phyloP scores from a whole-genome alignment of 2,888 invertebrate genomes.

The Papilio elwesi region DNA sequence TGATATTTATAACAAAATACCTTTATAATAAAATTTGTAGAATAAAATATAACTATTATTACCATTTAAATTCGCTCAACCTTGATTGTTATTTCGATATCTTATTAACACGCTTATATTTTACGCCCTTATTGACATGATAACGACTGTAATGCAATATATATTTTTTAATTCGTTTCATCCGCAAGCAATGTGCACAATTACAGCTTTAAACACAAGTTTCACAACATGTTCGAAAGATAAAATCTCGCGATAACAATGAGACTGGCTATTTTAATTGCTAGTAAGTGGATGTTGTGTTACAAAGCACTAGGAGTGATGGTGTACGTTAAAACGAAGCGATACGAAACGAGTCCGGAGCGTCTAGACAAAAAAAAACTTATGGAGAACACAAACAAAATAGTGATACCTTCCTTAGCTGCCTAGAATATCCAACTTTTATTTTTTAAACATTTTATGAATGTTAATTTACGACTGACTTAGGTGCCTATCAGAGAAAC shows the following conservation, averaged over 20 bases:
- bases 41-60: conserved; percentile 3
- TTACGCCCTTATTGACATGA: conserved; percentile 16
- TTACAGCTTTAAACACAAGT: conserved; percentile 27
- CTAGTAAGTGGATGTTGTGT: conserved; percentile 44
- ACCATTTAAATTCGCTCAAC: conserved; percentile 1
- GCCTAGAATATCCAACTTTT: too few species aligned
- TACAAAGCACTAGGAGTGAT: conserved; percentile 18
- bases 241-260: conserved; percentile 40
- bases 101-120: too few species aligned
- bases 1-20: neutral
- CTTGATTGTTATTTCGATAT: conserved; percentile 2
- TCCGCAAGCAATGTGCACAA: conserved; percentile 25
- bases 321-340: neutral
- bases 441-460: too few species aligned
- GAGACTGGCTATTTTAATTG: conserved; percentile 43
- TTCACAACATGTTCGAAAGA: conserved; percentile 31
- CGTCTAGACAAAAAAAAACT: conserved; percentile 9
- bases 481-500: too few species aligned
- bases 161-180: conserved; percentile 27
- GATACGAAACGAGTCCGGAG: conserved; percentile 5
- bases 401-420: neutral
- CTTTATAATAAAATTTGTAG: neutral
- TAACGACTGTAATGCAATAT: conserved; percentile 18
- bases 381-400: too few species aligned
- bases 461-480: too few species aligned